A percentile compares a stretch with the other conserved stretches of the same genome.
Conservation (phyloP, 2,797 vertebrate genomes). For the Phyllotis vaccarum region DNA sequence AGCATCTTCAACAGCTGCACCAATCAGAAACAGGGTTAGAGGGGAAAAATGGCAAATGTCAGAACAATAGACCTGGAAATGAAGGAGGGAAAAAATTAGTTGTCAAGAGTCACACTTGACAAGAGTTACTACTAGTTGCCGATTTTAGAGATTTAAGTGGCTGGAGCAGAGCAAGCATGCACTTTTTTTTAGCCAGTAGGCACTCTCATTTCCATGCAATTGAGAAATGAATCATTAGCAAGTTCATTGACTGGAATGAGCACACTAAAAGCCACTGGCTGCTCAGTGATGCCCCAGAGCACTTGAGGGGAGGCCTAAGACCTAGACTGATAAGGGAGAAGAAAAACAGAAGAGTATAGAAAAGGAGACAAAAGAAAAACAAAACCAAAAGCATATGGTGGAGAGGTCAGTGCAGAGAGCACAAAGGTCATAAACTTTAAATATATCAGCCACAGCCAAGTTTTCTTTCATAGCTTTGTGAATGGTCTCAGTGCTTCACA, state of each 20-base stretch:
- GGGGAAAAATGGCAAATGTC: slow-evolving; percentile 55
- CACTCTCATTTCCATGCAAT: slow-evolving; percentile 37
- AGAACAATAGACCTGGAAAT: slow-evolving; percentile 69
- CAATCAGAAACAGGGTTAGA: slow-evolving; percentile 68
- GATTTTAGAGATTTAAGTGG: slow-evolving; percentile 36
- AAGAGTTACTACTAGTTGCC: slow-evolving; percentile 27
- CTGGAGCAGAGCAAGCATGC: neutral
- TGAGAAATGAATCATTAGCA: slow-evolving; percentile 63
- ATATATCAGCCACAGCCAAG: slow-evolving; percentile 61
- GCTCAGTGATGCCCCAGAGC: neutral
- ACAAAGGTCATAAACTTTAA: slow-evolving; percentile 61
- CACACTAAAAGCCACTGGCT: slow-evolving; percentile 15
- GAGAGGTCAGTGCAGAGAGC: slow-evolving; percentile 46
- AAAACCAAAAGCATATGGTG: slow-evolving; percentile 56
- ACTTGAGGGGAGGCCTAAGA: slow-evolving; percentile 46
- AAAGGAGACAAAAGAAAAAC: slow-evolving; percentile 50
- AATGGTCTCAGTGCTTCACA: slow-evolving; percentile 57
- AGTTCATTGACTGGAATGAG: slow-evolving; percentile 55
- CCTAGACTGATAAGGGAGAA: slow-evolving; percentile 2
- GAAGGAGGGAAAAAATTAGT: slow-evolving; percentile 69
- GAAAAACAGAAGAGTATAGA: slow-evolving; percentile 19
- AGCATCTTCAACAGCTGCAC: slow-evolving; percentile 79
- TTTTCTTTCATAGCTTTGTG: slow-evolving; percentile 55
- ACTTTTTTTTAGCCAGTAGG: slow-evolving; percentile 27
- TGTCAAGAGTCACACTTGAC: slow-evolving; percentile 55